These are phyloP conservation scores for Callopanchax toddi DNA, from an alignment of 2,113 vertebrate genomes.

Conservation along the genomic window DNA sequence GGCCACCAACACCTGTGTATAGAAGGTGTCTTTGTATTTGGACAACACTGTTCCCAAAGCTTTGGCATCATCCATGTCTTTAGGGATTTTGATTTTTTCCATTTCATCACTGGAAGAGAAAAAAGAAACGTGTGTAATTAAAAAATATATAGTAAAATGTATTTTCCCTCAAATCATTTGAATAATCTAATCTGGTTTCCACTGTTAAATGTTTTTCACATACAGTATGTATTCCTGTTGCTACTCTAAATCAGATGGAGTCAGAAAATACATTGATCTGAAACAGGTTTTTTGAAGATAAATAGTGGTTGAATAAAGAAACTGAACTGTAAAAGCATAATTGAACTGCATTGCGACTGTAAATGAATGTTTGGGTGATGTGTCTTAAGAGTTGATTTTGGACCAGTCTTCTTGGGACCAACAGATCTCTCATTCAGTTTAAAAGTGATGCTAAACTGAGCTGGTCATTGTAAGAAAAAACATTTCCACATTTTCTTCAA, in stretches of 20 bases:
- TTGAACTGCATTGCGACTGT: no score
- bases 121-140: not conserved
- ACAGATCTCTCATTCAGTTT: no score
- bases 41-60: slow-evolving; percentile 96
- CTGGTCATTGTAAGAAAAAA: no score
- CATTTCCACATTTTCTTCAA: no score
- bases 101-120: slow-evolving; percentile 87
- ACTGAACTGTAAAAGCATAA: not conserved
- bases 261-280: not conserved
- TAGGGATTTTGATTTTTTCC: slow-evolving; percentile 92
- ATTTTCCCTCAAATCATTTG: no score
- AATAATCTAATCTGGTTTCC: no score
- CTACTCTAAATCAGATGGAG: not conserved
- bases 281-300: not conserved
- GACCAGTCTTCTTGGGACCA: no score
- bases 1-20: slow-evolving; percentile 94
- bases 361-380: no score
- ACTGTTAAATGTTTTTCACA: no score
- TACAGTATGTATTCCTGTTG: no score
- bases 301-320: not conserved
- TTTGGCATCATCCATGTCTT: slow-evolving; percentile 99
- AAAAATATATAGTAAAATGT: not conserved
- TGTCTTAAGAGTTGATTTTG: no score
- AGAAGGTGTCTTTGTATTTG: slow-evolving; percentile 98
- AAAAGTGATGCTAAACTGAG: no score